Evolutionary conservation across 2,113 vertebrate species (phyloP).

Genomic region (Microcebus murinus): DNA sequence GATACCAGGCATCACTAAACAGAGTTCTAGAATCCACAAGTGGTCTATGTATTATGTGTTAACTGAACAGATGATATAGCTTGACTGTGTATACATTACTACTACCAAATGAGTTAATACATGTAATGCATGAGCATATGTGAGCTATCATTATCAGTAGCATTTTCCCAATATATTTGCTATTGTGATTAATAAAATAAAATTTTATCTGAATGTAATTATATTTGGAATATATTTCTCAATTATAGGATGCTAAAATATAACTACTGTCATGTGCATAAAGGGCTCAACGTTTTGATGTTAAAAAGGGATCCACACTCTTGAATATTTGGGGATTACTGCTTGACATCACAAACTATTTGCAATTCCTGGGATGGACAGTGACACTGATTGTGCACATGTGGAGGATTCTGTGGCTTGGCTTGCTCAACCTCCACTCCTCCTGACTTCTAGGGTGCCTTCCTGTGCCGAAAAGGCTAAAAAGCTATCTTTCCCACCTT

Average conservation of each 20-base stretch:
- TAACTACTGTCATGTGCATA: background rate
- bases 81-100: background rate
- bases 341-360: background rate
- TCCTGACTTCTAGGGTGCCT: background rate
- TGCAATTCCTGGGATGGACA: background rate
- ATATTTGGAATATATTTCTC: conserved; percentile 13
- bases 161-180: background rate
- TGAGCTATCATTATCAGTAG: background rate
- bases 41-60: background rate
- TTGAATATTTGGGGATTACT: background rate
- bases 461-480: background rate
- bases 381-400: background rate
- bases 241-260: background rate
- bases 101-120: background rate
- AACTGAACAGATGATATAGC: background rate
- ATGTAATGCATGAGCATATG: background rate
- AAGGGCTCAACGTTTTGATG: background rate
- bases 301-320: background rate
- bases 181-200: background rate
- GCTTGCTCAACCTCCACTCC: background rate
- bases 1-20: background rate
- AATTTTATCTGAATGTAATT: background rate
- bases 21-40: conserved; percentile 5
- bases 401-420: background rate
- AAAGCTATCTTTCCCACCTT: background rate